phyloP scores from a whole-genome alignment of 2,888 invertebrate species.

The Caenorhabditis afra region DNA sequence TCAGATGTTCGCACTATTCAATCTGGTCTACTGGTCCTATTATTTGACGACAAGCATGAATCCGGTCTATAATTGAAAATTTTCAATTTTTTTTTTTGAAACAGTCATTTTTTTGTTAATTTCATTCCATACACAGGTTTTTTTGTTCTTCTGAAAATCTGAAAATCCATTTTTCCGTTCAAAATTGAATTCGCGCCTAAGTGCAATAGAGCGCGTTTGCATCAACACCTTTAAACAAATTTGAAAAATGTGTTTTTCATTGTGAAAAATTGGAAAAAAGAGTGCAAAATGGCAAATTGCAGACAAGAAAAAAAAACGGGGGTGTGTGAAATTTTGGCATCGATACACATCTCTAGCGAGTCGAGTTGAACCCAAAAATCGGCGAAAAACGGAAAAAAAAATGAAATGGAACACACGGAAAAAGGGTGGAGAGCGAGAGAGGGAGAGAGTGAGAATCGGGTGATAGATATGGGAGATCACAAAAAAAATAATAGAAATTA shows the following conservation, averaged over 20 bases:
- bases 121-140: no score
- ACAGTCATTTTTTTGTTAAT: no score
- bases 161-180: no score
- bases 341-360: not conserved
- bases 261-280: not conserved
- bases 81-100: not conserved
- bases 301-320: no score
- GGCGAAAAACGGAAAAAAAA: not conserved
- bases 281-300: no score
- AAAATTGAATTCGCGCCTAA: no score
- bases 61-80: conserved; percentile 31
- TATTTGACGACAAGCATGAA: conserved; percentile 66
- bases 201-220: no score
- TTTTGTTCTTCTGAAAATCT: no score
- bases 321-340: conserved; percentile 5
- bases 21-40: conserved; percentile 75
- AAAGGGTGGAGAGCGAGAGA: not conserved
- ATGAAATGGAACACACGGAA: not conserved
- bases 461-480: conserved; percentile 22
- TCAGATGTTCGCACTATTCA: conserved; percentile 75
- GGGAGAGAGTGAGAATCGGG: not conserved
- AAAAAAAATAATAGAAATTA: conserved; percentile 34
- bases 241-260: conserved; percentile 15
- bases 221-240: no score
- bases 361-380: not conserved